Evolutionary conservation across 2,113 vertebrate genomes (phyloP).

Genomic region (Chionis minor): DNA sequence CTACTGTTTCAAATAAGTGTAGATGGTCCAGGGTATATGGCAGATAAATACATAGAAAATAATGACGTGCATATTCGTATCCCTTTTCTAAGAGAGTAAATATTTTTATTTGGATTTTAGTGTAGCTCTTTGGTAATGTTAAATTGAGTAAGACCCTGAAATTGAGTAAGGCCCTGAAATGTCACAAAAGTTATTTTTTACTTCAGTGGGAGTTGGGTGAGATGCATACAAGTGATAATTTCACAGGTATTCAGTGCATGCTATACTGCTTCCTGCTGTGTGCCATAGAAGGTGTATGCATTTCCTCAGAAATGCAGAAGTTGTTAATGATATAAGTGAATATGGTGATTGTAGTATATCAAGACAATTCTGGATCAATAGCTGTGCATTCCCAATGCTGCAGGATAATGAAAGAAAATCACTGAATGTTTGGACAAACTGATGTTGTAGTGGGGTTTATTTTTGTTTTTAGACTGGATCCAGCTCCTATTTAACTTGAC

Average conservation of each 20-base stretch:
- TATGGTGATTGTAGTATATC: neutral
- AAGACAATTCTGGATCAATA: neutral
- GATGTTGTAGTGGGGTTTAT: neutral
- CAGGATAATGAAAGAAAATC: neutral
- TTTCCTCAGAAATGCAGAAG: neutral
- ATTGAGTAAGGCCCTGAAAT: neutral
- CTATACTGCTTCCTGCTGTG: neutral
- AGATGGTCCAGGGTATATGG: neutral
- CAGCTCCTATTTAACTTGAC: neutral
- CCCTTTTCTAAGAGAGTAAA: neutral
- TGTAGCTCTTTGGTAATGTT: neutral
- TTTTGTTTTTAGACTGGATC: neutral
- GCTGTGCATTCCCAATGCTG: neutral
- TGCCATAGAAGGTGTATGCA: neutral
- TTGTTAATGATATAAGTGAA: neutral
- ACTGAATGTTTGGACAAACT: neutral
- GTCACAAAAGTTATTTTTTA: neutral
- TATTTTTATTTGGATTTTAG: neutral
- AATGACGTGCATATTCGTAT: neutral
- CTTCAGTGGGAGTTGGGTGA: neutral
- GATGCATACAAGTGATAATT: neutral
- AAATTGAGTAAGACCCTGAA: neutral
- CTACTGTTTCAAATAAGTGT: neutral
- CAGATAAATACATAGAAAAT: neutral
- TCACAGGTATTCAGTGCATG: neutral